Percentiles rank a stretch among this genome's conserved stretches.
These are phyloP conservation scores for Conus canariensis DNA, from an alignment of 2,888 invertebrate genomes.

Conservation along the genomic window DNA sequence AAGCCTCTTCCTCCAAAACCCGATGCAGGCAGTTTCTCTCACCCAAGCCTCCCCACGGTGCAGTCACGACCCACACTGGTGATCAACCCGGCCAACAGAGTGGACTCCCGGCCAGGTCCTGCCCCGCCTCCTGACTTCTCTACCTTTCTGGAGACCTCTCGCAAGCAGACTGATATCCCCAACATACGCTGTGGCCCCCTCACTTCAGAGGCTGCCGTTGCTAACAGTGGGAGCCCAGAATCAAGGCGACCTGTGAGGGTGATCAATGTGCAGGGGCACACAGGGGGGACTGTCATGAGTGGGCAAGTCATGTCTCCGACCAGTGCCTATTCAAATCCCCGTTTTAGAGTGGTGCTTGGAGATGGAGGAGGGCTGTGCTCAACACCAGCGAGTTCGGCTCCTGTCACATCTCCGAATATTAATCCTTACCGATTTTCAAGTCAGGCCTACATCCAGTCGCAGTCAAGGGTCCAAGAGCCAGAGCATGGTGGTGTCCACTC, in stretches of 20 bases:
- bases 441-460: conserved; percentile 26
- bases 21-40: background rate
- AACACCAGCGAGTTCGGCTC: conserved; percentile 38
- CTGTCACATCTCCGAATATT: background rate
- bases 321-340: conserved; percentile 36
- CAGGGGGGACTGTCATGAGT: conserved; percentile 47
- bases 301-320: conserved; percentile 44
- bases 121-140: conserved; percentile 25
- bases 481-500: conserved; percentile 30
- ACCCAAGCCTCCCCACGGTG: background rate
- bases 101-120: background rate
- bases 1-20: background rate
- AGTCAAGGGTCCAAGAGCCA: conserved; percentile 27
- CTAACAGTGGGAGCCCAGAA: conserved; percentile 43
- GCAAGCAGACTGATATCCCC: conserved; percentile 44
- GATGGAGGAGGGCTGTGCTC: conserved; percentile 52
- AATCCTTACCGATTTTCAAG: conserved; percentile 19
- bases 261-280: conserved; percentile 42
- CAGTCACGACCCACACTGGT: conserved; percentile 23
- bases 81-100: conserved; percentile 38
- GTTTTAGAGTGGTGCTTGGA: conserved; percentile 49
- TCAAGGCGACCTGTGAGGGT: conserved; percentile 48
- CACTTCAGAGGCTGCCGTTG: conserved; percentile 27
- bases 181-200: conserved; percentile 41
- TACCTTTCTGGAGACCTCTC: conserved; percentile 12